Percentiles rank a stretch among this genome's conserved stretches.
phyloP scores from a whole-genome alignment of 30 jellyfish, hydroid and myxozoan species.

The Rhopilema esculentum region DNA sequence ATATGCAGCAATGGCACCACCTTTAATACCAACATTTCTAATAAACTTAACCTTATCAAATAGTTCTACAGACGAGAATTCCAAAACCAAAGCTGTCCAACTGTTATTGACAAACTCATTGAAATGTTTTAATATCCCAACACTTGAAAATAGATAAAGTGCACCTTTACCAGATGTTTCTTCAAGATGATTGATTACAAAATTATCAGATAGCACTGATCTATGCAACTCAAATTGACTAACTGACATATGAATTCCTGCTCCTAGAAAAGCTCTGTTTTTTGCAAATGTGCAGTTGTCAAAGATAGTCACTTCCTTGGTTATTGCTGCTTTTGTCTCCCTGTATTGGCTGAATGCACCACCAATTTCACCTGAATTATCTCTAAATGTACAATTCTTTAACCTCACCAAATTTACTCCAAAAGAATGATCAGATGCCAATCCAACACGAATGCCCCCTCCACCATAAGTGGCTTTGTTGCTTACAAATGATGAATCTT shows the following conservation, averaged over 20 bases:
- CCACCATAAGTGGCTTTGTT: constrained; percentile 77
- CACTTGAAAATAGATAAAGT: constrained; percentile 34
- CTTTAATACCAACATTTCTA: constrained; percentile 70
- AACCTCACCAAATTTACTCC: constrained; percentile 13
- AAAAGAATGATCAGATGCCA: constrained; percentile 22
- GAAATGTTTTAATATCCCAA: constrained; percentile 10
- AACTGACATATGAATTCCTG: constrained; percentile 57
- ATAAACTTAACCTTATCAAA: constrained; percentile 28
- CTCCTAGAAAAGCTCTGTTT: constrained; percentile 35
- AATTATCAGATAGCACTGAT: not conserved
- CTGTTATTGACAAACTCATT: constrained; percentile 30
- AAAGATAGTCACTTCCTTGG: constrained; percentile 24
- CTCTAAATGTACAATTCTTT: constrained; percentile 3
- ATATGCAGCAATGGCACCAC: constrained; percentile 84
- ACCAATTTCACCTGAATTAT: constrained; percentile 19
- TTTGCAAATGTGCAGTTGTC: constrained; percentile 8
- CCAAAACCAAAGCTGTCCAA: constrained; percentile 76
- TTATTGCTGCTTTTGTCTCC: not conserved
- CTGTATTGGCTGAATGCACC: constrained; percentile 57
- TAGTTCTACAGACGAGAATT: constrained; percentile 47
- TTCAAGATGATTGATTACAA: constrained; percentile 1
- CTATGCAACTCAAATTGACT: constrained; percentile 27
- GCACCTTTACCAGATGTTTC: constrained; percentile 58
- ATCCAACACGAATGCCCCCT: constrained; percentile 71
- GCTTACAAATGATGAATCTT: constrained; percentile 27